phyloP scores from a whole-genome alignment of 2,113 vertebrate species.

The Heteronetta atricapilla region DNA sequence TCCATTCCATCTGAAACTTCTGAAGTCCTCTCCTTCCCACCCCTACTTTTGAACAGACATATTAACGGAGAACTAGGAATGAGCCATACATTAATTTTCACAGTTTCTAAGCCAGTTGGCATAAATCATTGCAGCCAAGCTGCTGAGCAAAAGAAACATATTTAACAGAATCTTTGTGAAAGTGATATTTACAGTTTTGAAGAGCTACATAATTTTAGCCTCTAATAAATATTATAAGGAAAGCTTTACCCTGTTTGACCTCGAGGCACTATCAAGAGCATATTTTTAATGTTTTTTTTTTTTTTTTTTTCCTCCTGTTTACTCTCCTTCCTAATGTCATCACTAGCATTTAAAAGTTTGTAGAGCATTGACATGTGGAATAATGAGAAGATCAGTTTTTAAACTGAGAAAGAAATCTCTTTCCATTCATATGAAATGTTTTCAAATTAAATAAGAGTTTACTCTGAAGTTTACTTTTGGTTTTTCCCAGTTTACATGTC shows the following conservation, averaged over 20 bases:
- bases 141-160: not conserved
- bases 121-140: not conserved
- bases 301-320: not conserved
- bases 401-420: not conserved
- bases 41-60: not conserved
- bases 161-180: conserved; percentile 36
- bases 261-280: not conserved
- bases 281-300: not conserved
- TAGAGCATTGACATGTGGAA: not conserved
- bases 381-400: not conserved
- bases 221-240: not conserved
- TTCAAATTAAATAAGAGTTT: conserved; percentile 5
- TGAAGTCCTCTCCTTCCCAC: not conserved
- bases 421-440: not conserved
- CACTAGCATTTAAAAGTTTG: not conserved
- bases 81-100: conserved; percentile 8
- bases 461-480: not conserved
- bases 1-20: conserved; percentile 2
- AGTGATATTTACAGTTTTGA: not conserved
- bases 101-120: not conserved
- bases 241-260: not conserved
- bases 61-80: not conserved
- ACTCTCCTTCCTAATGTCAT: not conserved
- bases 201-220: not conserved
- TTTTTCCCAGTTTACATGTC: not conserved